Evolutionary conservation across 2,888 invertebrate genomes (phyloP), one percentile per base, ranked within the genome.

Genomic region (Argyra leucocephala): DNA sequence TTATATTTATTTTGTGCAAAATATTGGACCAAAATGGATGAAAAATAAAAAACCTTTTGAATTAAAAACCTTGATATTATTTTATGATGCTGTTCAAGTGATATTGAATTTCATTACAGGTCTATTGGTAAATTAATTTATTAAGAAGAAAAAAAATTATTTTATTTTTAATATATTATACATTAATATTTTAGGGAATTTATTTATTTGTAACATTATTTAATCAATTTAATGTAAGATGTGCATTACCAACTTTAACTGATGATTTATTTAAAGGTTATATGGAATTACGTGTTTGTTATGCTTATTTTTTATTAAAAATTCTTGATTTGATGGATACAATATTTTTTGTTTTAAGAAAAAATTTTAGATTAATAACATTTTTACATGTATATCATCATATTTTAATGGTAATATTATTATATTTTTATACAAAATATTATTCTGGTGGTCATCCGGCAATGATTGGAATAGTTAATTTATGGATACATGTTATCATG

Each of bases 401-500:
- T 70, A 76, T 81, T 0, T 87, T 88, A 0, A 90, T 91, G 88
- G 84, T 58, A 6, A 1, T 22, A 3, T 3, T 58, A 7, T 3
- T 21, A 26, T 91, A 89, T 88, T 74, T 76, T 24, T 82, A 81
- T 0, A 70, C 75, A 0, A 86, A 85, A 69, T 88, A 83, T 72
- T 70, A 83, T 1, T 81, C 85, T 71, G 85, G 88, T 70, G 89
- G 89, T 1, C 86, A 87, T 72, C 84, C 83, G 0, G 82, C 86
- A 7, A 81, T 85, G 69, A 79, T 88, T 22, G 88, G 88, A 2
- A 75, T 86, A 5, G 75, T 89, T 63, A 93, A 92, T 75, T 82
- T 83, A 0, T 85, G 88, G 68, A 89, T 92, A 0, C 92, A 93
- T 73, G 75, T 85, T 1, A 76, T 91, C 57, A 92, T 93, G 91